A percentile compares a stretch with the other conserved stretches of the same genome.
These are phyloP conservation scores for Choreutis nemorana DNA, from an alignment of 2,888 invertebrate species.

Conservation along the genomic window DNA sequence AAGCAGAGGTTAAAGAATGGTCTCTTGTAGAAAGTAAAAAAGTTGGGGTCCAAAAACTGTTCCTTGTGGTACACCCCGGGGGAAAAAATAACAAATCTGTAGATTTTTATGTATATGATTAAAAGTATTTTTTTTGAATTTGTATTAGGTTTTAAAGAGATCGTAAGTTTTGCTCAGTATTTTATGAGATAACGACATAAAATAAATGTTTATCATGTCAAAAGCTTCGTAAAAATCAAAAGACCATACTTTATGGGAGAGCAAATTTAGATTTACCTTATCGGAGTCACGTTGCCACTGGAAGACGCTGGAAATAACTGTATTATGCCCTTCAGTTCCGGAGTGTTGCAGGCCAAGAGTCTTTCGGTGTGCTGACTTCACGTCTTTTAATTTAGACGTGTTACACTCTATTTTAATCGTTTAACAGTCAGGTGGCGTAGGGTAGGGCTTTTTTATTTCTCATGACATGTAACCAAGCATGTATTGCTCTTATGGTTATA, in stretches of 20 bases:
- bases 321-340: constrained; percentile 63
- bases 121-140: too few relatives aligned
- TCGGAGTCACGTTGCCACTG: constrained; percentile 12
- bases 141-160: too few relatives aligned
- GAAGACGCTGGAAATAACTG: constrained; percentile 55
- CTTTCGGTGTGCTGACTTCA: constrained; percentile 48
- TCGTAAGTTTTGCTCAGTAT: too few relatives aligned
- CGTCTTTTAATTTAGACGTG: constrained; percentile 19
- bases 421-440: constrained; percentile 61
- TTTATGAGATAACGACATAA: too few relatives aligned
- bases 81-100: too few relatives aligned
- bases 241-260: background rate
- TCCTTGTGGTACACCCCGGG: too few relatives aligned
- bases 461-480: constrained; percentile 63
- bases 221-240: constrained; percentile 10
- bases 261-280: constrained; percentile 42
- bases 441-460: constrained; percentile 55
- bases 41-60: too few relatives aligned
- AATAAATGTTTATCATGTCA: constrained; percentile 8
- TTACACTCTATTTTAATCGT: constrained; percentile 6
- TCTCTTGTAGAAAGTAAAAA: too few relatives aligned
- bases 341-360: constrained; percentile 62
- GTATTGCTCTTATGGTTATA: constrained; percentile 38
- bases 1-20: too few relatives aligned
- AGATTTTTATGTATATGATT: too few relatives aligned